Evolutionary conservation across 2,888 invertebrate genomes (phyloP).

Genomic region (Hecatera dysodea): DNA sequence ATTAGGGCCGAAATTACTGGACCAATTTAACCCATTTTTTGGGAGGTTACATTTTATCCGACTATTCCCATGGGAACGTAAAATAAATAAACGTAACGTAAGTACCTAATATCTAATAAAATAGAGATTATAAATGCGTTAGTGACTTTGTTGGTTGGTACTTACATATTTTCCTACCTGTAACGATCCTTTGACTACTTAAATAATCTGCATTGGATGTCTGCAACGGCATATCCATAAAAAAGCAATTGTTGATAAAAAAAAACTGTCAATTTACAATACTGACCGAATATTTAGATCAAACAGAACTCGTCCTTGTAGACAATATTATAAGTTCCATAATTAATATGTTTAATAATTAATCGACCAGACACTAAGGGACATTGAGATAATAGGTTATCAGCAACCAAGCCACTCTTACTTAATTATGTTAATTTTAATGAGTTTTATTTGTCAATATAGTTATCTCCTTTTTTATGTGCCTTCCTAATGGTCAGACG

Average conservation of each 20-base stretch:
- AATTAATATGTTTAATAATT: background rate
- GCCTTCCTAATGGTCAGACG: no score
- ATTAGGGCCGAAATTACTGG: no score
- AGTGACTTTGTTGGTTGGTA: no score
- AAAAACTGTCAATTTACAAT: background rate
- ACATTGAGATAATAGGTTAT: slow-evolving; percentile 49
- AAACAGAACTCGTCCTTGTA: slow-evolving; percentile 18
- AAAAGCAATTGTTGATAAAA: background rate
- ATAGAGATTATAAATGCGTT: no score
- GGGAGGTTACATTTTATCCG: no score
- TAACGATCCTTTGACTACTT: no score
- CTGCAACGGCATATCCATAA: slow-evolving; percentile 1
- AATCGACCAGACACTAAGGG: background rate
- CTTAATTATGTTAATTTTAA: slow-evolving; percentile 14
- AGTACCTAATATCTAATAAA: no score
- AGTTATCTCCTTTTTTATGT: background rate
- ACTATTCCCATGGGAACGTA: no score
- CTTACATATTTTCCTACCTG: no score
- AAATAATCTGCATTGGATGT: background rate
- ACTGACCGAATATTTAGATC: slow-evolving; percentile 20
- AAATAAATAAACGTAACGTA: no score
- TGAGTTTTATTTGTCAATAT: slow-evolving; percentile 13
- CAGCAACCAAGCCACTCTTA: slow-evolving; percentile 16
- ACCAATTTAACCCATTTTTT: no score
- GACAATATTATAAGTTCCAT: background rate